A percentile compares a stretch with the other conserved stretches of the same genome.
Conservation (phyloP, 1,140 invertebrate species). For the Microplitis mediator region DNA sequence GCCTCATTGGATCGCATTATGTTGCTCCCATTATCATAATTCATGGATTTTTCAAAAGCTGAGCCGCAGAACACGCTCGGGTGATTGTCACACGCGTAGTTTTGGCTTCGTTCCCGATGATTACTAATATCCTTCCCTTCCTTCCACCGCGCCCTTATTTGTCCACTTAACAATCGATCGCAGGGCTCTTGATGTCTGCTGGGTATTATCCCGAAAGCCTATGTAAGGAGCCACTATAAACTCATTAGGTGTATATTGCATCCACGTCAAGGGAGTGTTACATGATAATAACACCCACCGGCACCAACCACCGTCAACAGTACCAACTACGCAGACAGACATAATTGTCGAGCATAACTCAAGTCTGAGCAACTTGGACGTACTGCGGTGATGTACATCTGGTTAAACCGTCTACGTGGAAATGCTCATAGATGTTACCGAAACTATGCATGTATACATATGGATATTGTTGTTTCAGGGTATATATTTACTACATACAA, state of each 20-base stretch:
- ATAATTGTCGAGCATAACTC: slow-evolving; percentile 61
- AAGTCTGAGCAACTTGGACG: slow-evolving; percentile 54
- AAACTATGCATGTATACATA: neutral
- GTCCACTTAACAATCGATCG: no score
- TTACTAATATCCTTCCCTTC: neutral
- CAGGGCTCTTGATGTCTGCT: no score
- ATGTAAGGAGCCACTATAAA: no score
- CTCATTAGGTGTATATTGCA: slow-evolving; percentile 1
- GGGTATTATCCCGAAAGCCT: no score
- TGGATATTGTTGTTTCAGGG: neutral
- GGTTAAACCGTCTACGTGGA: slow-evolving; percentile 43
- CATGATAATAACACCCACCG: slow-evolving; percentile 58
- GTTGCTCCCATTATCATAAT: slow-evolving; percentile 62
- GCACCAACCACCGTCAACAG: neutral
- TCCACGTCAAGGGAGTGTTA: slow-evolving; percentile 30
- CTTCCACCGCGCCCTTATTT: neutral
- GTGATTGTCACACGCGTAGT: slow-evolving; percentile 34
- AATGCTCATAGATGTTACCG: slow-evolving; percentile 3
- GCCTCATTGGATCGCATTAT: slow-evolving; percentile 63
- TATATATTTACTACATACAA: no score
- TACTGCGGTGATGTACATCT: slow-evolving; percentile 53
- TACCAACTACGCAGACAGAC: slow-evolving; percentile 46
- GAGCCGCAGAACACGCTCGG: slow-evolving; percentile 42
- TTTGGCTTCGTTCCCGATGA: slow-evolving; percentile 47
- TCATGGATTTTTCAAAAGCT: slow-evolving; percentile 52